Base-by-base conservation (phyloP, 2,888 invertebrate genomes). In the Xestia sexstrigata region DNA sequence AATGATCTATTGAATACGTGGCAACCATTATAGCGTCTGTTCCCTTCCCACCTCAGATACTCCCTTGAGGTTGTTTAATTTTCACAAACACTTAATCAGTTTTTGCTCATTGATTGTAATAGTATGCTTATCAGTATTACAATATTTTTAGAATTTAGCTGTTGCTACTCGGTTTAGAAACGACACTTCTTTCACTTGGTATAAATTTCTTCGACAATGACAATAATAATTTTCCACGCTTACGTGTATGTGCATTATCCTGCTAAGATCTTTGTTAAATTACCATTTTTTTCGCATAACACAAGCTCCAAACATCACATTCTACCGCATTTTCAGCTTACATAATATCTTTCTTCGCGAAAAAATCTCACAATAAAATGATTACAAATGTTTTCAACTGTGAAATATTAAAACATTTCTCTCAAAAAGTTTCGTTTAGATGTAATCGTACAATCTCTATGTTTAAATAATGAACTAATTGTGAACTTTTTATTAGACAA, bases 401-500 rank as follows among this genome's bases (percentile, higher is more conserved):
- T 82, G 79, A 80, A 79, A 82, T 88, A 86, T 79, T 81, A 88
- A 85, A 86, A 86, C 80, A 88, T 89, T 90, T 89, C 88, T 85
- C 87, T 90, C 81, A 80, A 84, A 89, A 88, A 89, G 87, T 89
- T 90, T 90, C 88, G 74, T 88, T 90, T 83, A 84, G 74, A 86
- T 74, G 78, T 87, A 88, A 90, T 90, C 90, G 76, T 23, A 75
- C 71, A 75, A 88, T 89, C 86, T 89, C 81, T 78, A 79, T 87
- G 88, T 83, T 81, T 67, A 81, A 86, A 82, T 83, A 84, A 80
- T 81, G 75, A 78, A 79, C 74, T 87, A 86, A 89, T 90, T 89
- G 89, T 81, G 82, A 88, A 88, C 83, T 90, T 89, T 89, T 88
- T 88, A 83, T 85, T 77, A 85, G 91, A 92, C 93, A 92, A 92